phyloP scores from a whole-genome alignment of 2,113 vertebrate genomes.

The Ciconia maguari region DNA sequence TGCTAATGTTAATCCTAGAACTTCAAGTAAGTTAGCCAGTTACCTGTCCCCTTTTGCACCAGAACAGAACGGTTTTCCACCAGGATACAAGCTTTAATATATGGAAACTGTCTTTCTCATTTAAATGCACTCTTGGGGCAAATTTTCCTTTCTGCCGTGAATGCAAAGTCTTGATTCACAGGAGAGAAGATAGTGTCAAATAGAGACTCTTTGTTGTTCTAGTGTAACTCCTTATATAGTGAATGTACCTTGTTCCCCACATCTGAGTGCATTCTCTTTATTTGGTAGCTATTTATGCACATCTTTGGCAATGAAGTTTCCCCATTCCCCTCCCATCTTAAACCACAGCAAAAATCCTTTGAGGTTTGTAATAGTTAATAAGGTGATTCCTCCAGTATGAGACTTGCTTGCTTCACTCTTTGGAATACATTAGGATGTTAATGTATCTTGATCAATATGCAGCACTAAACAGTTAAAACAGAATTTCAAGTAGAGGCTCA shows the following conservation, averaged over 20 bases:
- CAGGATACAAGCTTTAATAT: not conserved
- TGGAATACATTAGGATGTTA: not conserved
- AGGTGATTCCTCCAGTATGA: not conserved
- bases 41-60: not conserved
- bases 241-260: not conserved
- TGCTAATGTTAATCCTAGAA: not conserved
- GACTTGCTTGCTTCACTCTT: not conserved
- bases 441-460: not conserved
- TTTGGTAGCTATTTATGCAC: not conserved
- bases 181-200: not conserved
- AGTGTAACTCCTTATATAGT: not conserved
- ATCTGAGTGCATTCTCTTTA: not conserved
- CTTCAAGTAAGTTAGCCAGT: not conserved
- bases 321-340: not conserved
- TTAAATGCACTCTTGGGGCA: not conserved
- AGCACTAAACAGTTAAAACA: conserved; percentile 35
- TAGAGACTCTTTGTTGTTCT: not conserved
- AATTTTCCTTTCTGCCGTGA: not conserved
- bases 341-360: not conserved
- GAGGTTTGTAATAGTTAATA: not conserved
- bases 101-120: not conserved
- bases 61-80: not conserved
- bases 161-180: not conserved
- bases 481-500: conserved; percentile 34
- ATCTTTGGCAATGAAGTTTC: not conserved